A percentile compares a stretch with the other conserved stretches of the same genome.
phyloP scores from a whole-genome alignment of 1,140 invertebrate genomes.

The Drosophila mayri region DNA sequence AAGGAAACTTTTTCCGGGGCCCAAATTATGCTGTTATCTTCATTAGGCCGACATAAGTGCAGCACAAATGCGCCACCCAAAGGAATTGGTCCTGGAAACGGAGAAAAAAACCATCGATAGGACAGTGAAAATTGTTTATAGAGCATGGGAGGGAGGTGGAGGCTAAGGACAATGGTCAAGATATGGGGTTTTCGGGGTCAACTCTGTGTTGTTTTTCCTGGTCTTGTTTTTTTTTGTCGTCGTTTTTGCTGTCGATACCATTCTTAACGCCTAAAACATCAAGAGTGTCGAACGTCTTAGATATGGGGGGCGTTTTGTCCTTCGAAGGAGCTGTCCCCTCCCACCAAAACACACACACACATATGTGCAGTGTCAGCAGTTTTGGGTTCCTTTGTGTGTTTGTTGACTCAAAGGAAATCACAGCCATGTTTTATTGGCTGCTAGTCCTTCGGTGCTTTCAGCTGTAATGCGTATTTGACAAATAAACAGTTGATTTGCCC shows the following conservation, averaged over 20 bases:
- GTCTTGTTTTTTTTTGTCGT: slow-evolving; percentile 34
- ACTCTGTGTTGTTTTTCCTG: slow-evolving; percentile 33
- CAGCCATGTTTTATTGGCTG: slow-evolving; percentile 70
- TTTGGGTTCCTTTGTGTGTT: slow-evolving; percentile 24
- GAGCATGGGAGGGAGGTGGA: slow-evolving; percentile 29
- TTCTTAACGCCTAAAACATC: slow-evolving; percentile 77
- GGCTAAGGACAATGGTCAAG: slow-evolving; percentile 27
- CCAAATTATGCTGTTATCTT: slow-evolving; percentile 83
- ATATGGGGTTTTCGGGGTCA: slow-evolving; percentile 52
- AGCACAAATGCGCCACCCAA: slow-evolving; percentile 75
- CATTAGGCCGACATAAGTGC: slow-evolving; percentile 83
- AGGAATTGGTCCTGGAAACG: slow-evolving; percentile 56
- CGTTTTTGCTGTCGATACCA: slow-evolving; percentile 16
- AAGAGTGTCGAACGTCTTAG: slow-evolving; percentile 62
- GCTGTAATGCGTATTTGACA: slow-evolving; percentile 82
- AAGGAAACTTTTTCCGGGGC: slow-evolving; percentile 43
- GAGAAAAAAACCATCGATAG: slow-evolving; percentile 45
- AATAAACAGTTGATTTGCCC: slow-evolving; percentile 82
- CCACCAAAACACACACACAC: slow-evolving; percentile 26
- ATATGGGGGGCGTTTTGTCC: slow-evolving; percentile 66
- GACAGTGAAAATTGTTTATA: slow-evolving; percentile 79
- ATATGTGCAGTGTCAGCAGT: slow-evolving; percentile 79
- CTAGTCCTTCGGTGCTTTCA: slow-evolving; percentile 57
- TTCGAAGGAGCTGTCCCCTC: slow-evolving; percentile 10
- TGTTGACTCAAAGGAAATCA: slow-evolving; percentile 77